Evolutionary conservation across 2,797 vertebrate genomes (phyloP).

Genomic region (Crocidura indochinensis): DNA sequence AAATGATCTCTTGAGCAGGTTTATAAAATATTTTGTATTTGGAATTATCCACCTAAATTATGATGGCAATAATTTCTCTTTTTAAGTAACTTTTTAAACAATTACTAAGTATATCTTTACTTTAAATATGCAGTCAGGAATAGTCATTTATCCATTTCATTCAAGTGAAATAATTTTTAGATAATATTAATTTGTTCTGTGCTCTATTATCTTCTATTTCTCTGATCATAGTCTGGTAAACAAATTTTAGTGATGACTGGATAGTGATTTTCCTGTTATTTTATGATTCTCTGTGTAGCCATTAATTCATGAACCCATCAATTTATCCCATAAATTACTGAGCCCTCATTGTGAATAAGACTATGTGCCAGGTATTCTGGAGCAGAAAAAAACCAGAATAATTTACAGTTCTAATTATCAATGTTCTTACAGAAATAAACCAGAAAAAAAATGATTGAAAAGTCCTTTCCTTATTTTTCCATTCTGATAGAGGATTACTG

Average conservation of each 20-base stretch:
- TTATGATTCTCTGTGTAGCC: conserved; percentile 69
- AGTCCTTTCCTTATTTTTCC: not conserved
- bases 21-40: conserved; percentile 28
- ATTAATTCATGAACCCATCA: conserved; percentile 67
- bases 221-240: conserved; percentile 69
- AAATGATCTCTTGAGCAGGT: not conserved
- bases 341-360: not conserved
- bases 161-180: conserved; percentile 69
- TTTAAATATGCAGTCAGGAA: conserved; percentile 24
- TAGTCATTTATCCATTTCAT: conserved; percentile 35
- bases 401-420: conserved; percentile 68
- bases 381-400: conserved; percentile 38
- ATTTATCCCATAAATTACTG: conserved; percentile 74
- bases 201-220: conserved; percentile 67
- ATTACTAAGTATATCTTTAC: conserved; percentile 7
- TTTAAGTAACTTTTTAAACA: conserved; percentile 25
- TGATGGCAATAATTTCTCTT: not conserved
- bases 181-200: conserved; percentile 68
- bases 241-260: conserved; percentile 75
- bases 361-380: conserved; percentile 39
- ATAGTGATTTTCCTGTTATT: conserved; percentile 57
- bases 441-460: no score
- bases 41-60: conserved; percentile 55
- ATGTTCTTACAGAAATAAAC: conserved; percentile 33
- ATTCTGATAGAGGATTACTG: not conserved